Conservation (phyloP, 2,797 vertebrate genomes). For the Acipenser oxyrinchus region DNA sequence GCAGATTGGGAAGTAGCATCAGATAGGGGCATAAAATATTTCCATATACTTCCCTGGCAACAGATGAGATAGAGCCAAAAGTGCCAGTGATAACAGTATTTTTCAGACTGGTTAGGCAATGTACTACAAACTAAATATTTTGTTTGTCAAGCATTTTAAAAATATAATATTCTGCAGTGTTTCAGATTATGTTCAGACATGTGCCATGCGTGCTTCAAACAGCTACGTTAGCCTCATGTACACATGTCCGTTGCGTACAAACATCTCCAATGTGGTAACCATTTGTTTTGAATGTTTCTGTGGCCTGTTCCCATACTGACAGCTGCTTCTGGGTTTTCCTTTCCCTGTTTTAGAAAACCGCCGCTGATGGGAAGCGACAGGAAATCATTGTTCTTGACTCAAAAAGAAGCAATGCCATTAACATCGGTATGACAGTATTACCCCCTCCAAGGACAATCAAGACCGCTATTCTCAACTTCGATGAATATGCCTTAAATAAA, state of each 20-base stretch:
- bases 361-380: conserved; percentile 90
- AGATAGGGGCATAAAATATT: conserved; percentile 12
- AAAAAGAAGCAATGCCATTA: conserved; percentile 93
- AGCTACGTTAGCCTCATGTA: no score
- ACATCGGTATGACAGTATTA: conserved; percentile 91
- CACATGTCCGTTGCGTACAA: background rate
- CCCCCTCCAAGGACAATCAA: conserved; percentile 95
- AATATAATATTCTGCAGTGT: no score
- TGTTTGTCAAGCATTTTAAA: conserved; percentile 1
- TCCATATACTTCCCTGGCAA: conserved; percentile 2
- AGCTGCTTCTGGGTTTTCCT: conserved; percentile 32
- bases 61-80: background rate
- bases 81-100: conserved; percentile 5
- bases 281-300: background rate
- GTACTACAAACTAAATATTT: conserved; percentile 2
- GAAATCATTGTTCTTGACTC: conserved; percentile 94
- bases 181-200: no score
- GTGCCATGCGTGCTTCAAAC: no score
- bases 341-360: conserved; percentile 71
- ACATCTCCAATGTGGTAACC: background rate
- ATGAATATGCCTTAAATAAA: conserved; percentile 96
- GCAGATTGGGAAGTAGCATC: conserved; percentile 14
- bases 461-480: conserved; percentile 95
- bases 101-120: conserved; percentile 15
- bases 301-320: background rate